Conservation (phyloP, 2,113 vertebrate species). For the Oncorhynchus tshawytscha region DNA sequence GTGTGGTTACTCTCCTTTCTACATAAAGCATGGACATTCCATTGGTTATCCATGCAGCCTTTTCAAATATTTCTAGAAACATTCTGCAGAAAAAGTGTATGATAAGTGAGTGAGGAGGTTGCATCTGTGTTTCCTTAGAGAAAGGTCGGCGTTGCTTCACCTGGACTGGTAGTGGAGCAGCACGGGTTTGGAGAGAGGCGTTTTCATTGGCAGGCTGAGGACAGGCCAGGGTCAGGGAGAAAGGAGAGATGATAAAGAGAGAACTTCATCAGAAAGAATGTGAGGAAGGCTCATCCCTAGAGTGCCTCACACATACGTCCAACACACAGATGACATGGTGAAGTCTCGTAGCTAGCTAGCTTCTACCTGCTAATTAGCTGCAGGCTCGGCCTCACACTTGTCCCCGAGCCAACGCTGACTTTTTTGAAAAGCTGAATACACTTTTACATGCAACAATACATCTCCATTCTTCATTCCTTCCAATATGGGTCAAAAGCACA, state of each 20-base stretch:
- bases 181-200: neutral
- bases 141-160: slow-evolving; percentile 44
- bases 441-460: slow-evolving; percentile 49
- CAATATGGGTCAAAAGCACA: slow-evolving; percentile 43
- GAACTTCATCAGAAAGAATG: slow-evolving; percentile 18
- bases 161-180: slow-evolving; percentile 8
- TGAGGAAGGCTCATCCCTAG: slow-evolving; percentile 22
- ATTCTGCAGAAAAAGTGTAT: slow-evolving; percentile 38
- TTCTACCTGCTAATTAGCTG: slow-evolving; percentile 56
- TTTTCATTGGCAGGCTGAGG: slow-evolving; percentile 32
- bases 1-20: slow-evolving; percentile 39
- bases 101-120: slow-evolving; percentile 36
- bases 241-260: slow-evolving; percentile 27
- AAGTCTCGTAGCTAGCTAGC: slow-evolving; percentile 20
- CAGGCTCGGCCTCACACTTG: slow-evolving; percentile 44
- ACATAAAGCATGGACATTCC: slow-evolving; percentile 37
- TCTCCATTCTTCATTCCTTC: slow-evolving; percentile 57
- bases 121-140: slow-evolving; percentile 33
- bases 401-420: slow-evolving; percentile 39
- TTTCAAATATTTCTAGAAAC: slow-evolving; percentile 57
- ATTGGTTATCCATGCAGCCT: slow-evolving; percentile 64
- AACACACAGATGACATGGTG: slow-evolving; percentile 39
- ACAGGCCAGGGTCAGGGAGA: slow-evolving; percentile 28
- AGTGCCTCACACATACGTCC: slow-evolving; percentile 30
- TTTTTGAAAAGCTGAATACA: slow-evolving; percentile 60